Conservation (phyloP, 2,888 invertebrate genomes). For the Pyrocoelia pectoralis region DNA sequence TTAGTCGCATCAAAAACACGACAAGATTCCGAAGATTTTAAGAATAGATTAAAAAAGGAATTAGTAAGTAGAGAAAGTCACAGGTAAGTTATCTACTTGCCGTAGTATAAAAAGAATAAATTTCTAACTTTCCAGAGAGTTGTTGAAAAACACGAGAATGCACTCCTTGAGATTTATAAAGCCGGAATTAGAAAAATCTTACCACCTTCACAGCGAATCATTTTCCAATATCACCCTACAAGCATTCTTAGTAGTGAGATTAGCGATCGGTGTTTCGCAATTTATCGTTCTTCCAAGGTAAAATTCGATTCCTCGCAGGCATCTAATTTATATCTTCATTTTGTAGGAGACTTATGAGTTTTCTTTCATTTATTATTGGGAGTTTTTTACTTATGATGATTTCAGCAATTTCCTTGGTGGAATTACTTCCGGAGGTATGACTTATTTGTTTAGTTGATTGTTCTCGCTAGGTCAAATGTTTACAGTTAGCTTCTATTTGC, state of each 20-base stretch:
- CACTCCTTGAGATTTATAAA: constrained; percentile 73
- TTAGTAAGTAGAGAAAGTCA: constrained; percentile 85
- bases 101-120: too few species aligned
- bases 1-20: constrained; percentile 61
- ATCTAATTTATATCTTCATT: not conserved
- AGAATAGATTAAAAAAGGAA: constrained; percentile 81
- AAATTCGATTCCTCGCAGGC: not conserved
- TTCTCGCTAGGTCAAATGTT: constrained; percentile 21
- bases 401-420: constrained; percentile 55
- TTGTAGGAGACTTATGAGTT: constrained; percentile 54
- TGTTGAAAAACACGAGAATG: constrained; percentile 72
- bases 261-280: constrained; percentile 64
- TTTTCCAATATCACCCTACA: constrained; percentile 71
- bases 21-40: constrained; percentile 82
- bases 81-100: constrained; percentile 62
- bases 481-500: constrained; percentile 58
- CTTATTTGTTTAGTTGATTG: not conserved
- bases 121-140: constrained; percentile 61
- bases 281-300: constrained; percentile 66
- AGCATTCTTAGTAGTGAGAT: constrained; percentile 70
- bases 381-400: constrained; percentile 54
- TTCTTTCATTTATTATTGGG: constrained; percentile 55
- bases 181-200: constrained; percentile 71
- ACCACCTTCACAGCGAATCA: constrained; percentile 70
- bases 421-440: constrained; percentile 58